A percentile compares a stretch with the other conserved stretches of the same genome.
Conservation (phyloP, 2,113 vertebrate genomes). For the Syngnathus floridae region DNA sequence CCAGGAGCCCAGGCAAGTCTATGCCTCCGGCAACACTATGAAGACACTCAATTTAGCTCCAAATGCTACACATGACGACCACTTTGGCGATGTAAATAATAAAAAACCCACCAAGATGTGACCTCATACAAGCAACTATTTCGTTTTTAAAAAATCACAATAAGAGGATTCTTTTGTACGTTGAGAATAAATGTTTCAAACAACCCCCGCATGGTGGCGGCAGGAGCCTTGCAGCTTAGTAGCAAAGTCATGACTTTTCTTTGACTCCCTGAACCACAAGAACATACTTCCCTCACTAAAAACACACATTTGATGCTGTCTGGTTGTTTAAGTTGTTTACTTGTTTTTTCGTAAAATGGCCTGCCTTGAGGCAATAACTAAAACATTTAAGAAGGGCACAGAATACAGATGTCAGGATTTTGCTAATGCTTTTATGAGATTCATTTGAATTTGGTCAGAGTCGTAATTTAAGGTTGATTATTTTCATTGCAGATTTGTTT, state of each 20-base stretch:
- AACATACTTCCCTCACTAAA: slow-evolving; percentile 24
- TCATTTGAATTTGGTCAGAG: background rate
- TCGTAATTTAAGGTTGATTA: background rate
- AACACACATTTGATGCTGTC: slow-evolving; percentile 23
- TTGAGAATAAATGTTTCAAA: slow-evolving; percentile 31
- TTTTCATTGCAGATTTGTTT: background rate
- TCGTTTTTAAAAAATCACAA: slow-evolving; percentile 6
- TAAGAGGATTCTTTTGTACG: slow-evolving; percentile 11
- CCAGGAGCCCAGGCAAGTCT: slow-evolving; percentile 40
- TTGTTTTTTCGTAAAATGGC: background rate
- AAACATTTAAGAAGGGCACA: slow-evolving; percentile 37
- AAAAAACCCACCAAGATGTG: slow-evolving; percentile 19
- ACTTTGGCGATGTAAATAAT: slow-evolving; percentile 34
- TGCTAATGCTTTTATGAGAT: background rate
- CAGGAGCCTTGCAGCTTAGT: slow-evolving; percentile 3
- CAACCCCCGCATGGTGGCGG: background rate
- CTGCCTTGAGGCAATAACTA: slow-evolving; percentile 2
- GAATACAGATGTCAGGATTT: background rate
- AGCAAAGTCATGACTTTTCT: slow-evolving; percentile 12
- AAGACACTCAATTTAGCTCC: slow-evolving; percentile 38
- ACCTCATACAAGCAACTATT: slow-evolving; percentile 11
- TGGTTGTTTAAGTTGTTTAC: slow-evolving; percentile 1
- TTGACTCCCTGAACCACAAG: slow-evolving; percentile 16
- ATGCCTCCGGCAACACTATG: slow-evolving; percentile 32
- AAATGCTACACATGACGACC: slow-evolving; percentile 15